A percentile compares a stretch with the other conserved stretches of the same genome.
Conservation (phyloP, 2,113 vertebrate genomes). For the Penelope pileata region DNA sequence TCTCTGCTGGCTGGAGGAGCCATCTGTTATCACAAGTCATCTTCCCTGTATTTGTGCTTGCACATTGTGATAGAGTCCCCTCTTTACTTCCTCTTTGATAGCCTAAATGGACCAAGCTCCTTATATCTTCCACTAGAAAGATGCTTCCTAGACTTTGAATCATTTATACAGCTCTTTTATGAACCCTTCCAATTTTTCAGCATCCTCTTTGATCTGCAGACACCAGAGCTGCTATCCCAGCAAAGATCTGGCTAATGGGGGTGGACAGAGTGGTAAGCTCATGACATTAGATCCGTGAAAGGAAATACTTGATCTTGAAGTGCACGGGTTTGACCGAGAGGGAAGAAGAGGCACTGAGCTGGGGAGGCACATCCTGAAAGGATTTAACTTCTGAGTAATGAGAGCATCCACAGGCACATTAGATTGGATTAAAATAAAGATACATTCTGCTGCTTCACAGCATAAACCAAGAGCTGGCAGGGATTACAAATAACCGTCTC, state of each 20-base stretch:
- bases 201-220: conserved; percentile 6
- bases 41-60: not conserved
- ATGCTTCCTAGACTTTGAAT: not conserved
- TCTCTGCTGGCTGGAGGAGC: not conserved
- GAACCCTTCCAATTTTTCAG: not conserved
- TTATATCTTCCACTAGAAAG: not conserved
- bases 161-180: not conserved
- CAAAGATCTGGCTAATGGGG: not conserved
- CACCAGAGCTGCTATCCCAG: not conserved
- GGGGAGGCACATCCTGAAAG: conserved; percentile 11
- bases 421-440: conserved; percentile 2
- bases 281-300: not conserved
- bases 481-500: not conserved
- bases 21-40: not conserved
- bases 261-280: not conserved
- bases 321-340: not conserved
- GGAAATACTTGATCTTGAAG: not conserved
- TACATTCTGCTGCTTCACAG: conserved; percentile 19
- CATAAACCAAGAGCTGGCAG: not conserved
- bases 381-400: conserved; percentile 24
- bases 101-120: not conserved
- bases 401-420: conserved; percentile 13
- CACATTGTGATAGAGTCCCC: not conserved
- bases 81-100: not conserved
- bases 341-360: not conserved